Conservation (phyloP, 2,888 invertebrate genomes). For the Halictus ligatus region DNA sequence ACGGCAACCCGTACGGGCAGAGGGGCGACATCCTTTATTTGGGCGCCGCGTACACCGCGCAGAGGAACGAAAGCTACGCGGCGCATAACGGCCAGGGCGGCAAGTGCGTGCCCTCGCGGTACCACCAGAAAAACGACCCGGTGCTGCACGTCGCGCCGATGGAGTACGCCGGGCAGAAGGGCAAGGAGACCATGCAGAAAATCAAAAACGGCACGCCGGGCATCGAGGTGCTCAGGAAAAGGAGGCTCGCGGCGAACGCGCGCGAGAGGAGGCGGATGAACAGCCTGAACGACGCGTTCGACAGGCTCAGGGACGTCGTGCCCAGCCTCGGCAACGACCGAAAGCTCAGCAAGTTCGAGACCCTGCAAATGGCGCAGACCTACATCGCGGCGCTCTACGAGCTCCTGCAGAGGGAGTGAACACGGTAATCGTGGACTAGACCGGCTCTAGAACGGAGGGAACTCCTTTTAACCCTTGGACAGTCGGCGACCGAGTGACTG, state of each 20-base stretch:
- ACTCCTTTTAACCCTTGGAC: not conserved
- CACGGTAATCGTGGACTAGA: not conserved
- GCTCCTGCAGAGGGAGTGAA: conserved; percentile 84
- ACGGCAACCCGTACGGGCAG: conserved; percentile 60
- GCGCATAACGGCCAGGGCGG: conserved; percentile 33
- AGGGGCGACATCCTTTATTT: conserved; percentile 68
- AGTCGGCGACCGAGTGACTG: not conserved
- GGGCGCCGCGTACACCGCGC: conserved; percentile 62
- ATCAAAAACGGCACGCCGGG: conserved; percentile 77
- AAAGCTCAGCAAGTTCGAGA: conserved; percentile 91
- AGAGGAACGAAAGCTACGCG: conserved; percentile 60
- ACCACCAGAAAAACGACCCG: conserved; percentile 59
- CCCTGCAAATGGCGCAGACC: conserved; percentile 91
- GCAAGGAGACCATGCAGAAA: conserved; percentile 74
- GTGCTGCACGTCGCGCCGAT: conserved; percentile 47
- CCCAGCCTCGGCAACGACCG: conserved; percentile 89
- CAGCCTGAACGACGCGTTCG: conserved; percentile 90
- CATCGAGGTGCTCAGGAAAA: conserved; percentile 86
- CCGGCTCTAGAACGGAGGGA: not conserved
- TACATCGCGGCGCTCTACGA: conserved; percentile 90
- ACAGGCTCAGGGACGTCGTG: conserved; percentile 89
- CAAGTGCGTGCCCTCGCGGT: conserved; percentile 64
- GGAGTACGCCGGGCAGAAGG: conserved; percentile 65
- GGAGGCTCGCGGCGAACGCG: conserved; percentile 90
- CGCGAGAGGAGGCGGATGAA: conserved; percentile 91